phyloP scores from a whole-genome alignment of 1,140 invertebrate species.

The Ceratitis capitata region DNA sequence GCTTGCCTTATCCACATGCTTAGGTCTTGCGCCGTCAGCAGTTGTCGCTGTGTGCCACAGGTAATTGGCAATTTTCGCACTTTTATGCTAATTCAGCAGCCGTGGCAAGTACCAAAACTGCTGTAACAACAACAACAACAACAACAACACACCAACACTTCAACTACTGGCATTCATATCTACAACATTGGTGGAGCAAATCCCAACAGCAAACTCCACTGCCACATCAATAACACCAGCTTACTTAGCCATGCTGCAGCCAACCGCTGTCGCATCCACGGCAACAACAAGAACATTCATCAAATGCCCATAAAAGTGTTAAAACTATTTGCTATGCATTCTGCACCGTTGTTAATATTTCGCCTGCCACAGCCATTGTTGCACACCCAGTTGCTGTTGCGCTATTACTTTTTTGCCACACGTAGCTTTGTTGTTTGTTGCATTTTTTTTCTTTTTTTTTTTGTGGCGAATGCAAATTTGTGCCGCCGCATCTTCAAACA shows the following conservation, averaged over 20 bases:
- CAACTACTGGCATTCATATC: not conserved
- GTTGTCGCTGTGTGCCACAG: constrained; percentile 12
- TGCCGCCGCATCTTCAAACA: constrained; percentile 34
- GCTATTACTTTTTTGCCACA: no score
- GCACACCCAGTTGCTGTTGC: not conserved
- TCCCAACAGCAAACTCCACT: not conserved
- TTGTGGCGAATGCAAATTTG: constrained; percentile 25
- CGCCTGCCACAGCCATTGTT: not conserved
- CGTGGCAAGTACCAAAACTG: not conserved
- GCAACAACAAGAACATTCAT: not conserved
- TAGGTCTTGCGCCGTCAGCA: not conserved
- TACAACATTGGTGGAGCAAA: not conserved
- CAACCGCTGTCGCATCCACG: not conserved
- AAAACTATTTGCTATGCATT: constrained; percentile 31
- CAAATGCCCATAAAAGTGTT: constrained; percentile 34
- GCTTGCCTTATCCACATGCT: not conserved
- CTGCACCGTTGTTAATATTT: constrained; percentile 9
- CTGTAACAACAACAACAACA: not conserved
- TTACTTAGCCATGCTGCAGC: no score
- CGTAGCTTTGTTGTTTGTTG: not conserved
- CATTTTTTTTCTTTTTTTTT: not conserved
- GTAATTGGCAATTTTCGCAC: constrained; percentile 31
- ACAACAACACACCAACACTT: not conserved
- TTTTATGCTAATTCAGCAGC: constrained; percentile 31
- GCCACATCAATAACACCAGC: not conserved